These are phyloP conservation scores for Calliopum simillimum DNA, from an alignment of 2,888 invertebrate genomes.

Conservation along the genomic window DNA sequence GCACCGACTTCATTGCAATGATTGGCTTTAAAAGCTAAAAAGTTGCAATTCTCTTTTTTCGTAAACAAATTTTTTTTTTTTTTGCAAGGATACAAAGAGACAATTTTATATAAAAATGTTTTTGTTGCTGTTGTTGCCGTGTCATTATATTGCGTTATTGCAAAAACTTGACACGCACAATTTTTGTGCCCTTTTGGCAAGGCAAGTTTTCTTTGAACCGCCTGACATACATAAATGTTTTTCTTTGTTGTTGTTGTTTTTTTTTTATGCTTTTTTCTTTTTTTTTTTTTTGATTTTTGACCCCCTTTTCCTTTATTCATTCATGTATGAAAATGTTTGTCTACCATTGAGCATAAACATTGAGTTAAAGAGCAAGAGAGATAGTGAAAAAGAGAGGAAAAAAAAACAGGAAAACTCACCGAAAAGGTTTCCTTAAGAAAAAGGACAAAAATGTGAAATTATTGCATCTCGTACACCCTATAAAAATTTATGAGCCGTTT, in stretches of 20 bases:
- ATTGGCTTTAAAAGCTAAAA: background rate
- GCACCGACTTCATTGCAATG: no score
- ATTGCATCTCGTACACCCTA: constrained; percentile 59
- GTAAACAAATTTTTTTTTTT: constrained; percentile 1
- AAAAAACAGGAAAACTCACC: background rate
- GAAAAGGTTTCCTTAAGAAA: background rate
- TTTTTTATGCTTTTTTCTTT: no score
- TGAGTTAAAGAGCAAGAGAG: background rate
- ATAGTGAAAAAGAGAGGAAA: background rate
- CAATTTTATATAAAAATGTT: background rate
- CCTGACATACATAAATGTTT: background rate
- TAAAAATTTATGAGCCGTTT: constrained; percentile 64
- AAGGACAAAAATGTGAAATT: constrained; percentile 45
- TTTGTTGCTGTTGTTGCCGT: background rate
- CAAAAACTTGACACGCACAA: constrained; percentile 17
- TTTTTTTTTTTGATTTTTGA: no score
- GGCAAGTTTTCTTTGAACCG: no score
- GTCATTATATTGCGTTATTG: constrained; percentile 22
- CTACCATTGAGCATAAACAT: background rate
- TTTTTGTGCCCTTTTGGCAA: background rate
- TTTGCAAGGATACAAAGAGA: background rate
- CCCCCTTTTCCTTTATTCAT: background rate
- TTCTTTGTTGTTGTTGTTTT: background rate
- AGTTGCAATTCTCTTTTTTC: background rate
- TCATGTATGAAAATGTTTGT: constrained; percentile 8